Conservation (phyloP, 1,140 invertebrate species). For the Ladona fulva region DNA sequence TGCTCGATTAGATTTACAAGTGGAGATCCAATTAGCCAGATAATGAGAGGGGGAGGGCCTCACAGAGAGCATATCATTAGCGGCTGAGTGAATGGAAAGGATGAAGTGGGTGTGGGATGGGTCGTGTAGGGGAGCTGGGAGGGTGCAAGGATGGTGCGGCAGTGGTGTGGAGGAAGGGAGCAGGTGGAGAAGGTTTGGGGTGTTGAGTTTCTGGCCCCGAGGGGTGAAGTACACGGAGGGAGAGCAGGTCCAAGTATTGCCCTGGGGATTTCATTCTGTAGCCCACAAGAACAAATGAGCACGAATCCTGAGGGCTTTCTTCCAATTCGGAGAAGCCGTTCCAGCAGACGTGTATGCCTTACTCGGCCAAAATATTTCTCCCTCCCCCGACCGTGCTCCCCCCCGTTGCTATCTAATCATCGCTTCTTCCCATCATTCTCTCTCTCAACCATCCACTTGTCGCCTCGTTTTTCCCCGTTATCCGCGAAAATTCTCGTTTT, state of each 20-base stretch:
- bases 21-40: slow-evolving; percentile 1
- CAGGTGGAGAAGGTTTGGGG: not conserved
- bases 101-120: not conserved
- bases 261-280: not conserved
- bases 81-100: not conserved
- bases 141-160: not conserved
- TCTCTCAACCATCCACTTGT: not conserved
- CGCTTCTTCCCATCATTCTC: not conserved
- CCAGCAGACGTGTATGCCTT: not conserved
- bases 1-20: slow-evolving; percentile 4
- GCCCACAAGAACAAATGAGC: slow-evolving; percentile 9
- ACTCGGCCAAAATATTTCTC: not conserved
- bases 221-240: not conserved
- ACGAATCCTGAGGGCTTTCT: not conserved
- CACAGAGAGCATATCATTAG: slow-evolving; percentile 9
- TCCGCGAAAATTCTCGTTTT: not conserved
- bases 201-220: not conserved
- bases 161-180: not conserved
- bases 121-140: not conserved
- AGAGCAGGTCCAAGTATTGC: not conserved
- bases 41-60: not conserved
- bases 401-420: not conserved
- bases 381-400: not conserved
- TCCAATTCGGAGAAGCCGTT: not conserved
- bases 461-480: not conserved